Conservation (phyloP, 2,888 invertebrate species). For the Alviniconcha strummeri region DNA sequence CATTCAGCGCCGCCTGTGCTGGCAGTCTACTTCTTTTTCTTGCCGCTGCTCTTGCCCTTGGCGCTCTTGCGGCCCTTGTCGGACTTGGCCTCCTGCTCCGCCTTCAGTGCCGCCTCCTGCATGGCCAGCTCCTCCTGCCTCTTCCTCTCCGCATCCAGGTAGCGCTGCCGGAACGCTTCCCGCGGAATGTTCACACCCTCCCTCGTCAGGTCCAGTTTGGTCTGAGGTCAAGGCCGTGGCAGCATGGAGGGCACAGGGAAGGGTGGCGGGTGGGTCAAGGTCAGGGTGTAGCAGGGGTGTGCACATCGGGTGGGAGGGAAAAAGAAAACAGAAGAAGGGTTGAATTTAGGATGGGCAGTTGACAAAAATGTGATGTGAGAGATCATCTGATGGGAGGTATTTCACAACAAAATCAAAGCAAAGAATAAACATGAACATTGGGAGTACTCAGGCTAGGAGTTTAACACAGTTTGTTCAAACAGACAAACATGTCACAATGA, state of each 20-base stretch:
- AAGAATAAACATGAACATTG: background rate
- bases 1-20: too few species aligned
- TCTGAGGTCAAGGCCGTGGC: conserved; percentile 48
- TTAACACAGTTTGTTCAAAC: too few species aligned
- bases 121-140: conserved; percentile 68
- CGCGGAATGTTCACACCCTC: conserved; percentile 66
- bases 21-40: conserved; percentile 72
- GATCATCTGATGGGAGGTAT: background rate
- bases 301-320: background rate
- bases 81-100: conserved; percentile 67
- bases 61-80: conserved; percentile 68
- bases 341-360: background rate
- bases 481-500: too few species aligned
- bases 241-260: conserved; percentile 13
- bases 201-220: conserved; percentile 64
- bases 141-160: conserved; percentile 68
- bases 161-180: conserved; percentile 71
- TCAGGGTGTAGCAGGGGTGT: background rate
- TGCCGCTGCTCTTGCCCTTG: conserved; percentile 63
- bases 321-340: background rate
- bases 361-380: background rate
- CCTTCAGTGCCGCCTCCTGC: conserved; percentile 64
- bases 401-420: background rate
- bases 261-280: background rate
- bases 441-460: too few species aligned